These are phyloP conservation scores for Drosophila dives DNA, from an alignment of 2,888 invertebrate genomes.

Conservation along the genomic window DNA sequence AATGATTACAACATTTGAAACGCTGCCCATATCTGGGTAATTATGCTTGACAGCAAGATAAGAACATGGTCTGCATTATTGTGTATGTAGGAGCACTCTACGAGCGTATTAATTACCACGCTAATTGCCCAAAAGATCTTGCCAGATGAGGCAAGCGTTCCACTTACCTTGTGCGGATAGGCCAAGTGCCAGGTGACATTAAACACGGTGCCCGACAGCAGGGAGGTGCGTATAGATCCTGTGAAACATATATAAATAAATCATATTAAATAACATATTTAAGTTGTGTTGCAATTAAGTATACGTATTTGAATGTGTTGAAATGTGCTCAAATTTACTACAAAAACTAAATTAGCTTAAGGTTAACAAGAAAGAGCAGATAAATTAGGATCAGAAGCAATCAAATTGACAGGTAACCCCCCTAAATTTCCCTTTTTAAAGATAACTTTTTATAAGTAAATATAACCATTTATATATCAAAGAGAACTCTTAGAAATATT, in stretches of 20 bases:
- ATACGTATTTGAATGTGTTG: not conserved
- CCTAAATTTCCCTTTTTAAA: too few species aligned
- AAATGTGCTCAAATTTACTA: not conserved
- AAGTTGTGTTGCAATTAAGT: not conserved
- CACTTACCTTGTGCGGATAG: constrained; percentile 94
- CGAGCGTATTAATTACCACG: constrained; percentile 39
- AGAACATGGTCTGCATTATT: constrained; percentile 44
- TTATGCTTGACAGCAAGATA: constrained; percentile 54
- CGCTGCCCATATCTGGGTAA: constrained; percentile 45
- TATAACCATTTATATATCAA: not conserved
- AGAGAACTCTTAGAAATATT: not conserved
- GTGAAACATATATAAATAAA: constrained; percentile 82
- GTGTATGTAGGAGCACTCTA: constrained; percentile 66
- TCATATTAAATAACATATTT: not conserved
- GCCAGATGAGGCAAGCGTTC: constrained; percentile 23
- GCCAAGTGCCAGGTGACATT: constrained; percentile 97
- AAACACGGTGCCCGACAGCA: constrained; percentile 92
- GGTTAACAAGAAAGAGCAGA: not conserved
- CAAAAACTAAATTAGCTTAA: not conserved
- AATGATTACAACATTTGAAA: constrained; percentile 60
- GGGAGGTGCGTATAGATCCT: constrained; percentile 92
- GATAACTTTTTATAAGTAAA: not conserved
- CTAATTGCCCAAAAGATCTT: constrained; percentile 35
- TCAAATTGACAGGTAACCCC: not conserved
- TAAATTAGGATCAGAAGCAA: not conserved